Base-by-base conservation (phyloP, 1,140 invertebrate genomes). In the Caenorhabditis inopinata region DNA sequence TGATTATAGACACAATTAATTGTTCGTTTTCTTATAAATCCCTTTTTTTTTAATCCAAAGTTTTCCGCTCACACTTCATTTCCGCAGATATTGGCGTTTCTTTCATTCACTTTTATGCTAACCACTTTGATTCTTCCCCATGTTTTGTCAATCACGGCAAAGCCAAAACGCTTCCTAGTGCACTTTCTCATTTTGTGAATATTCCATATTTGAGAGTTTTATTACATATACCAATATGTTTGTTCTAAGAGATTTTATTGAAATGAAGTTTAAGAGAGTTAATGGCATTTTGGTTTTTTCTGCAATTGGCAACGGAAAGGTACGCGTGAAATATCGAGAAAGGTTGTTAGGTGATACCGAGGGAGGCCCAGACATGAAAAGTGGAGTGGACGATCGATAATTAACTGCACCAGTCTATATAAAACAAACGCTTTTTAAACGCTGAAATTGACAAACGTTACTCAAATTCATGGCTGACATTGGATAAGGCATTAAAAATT, bases 91-190 rank as follows among this genome's bases (percentile, higher is more conserved):
- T 2, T 68, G 32, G 32, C 35, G 32, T 32, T 16, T 12, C n/a
- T 68, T 68, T 38, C 32, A 38, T 32, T 38, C 32, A 21, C 27
- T 68, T 68, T 68, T 42, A 21, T 68, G 58, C 32, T 68, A 68
- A 68, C 58, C 58, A 68, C 58, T 38, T 68, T 68, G 16, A 42
- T 68, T 68, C 38, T 68, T 68, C 58, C 32, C 27, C 58, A 35
- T 5, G n/a, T 68, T 14, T 68, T 38, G 32, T 42, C 18, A n/a
- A 68, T 42, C 27, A 1, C 21, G 25, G 14, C 5, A 16, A 18
- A 68, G 29, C 58, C 32, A 42, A 68, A 42, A 32, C 12, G 58
- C 58, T 68, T 68, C 38, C 58, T 68, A 68, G 58, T 68, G 38
- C 58, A 68, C 27, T 7, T 51, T 51, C 48, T 51, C 48, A 29